Evolutionary conservation across 2,888 invertebrate genomes (phyloP).

Genomic region (Nemurella pictetii): DNA sequence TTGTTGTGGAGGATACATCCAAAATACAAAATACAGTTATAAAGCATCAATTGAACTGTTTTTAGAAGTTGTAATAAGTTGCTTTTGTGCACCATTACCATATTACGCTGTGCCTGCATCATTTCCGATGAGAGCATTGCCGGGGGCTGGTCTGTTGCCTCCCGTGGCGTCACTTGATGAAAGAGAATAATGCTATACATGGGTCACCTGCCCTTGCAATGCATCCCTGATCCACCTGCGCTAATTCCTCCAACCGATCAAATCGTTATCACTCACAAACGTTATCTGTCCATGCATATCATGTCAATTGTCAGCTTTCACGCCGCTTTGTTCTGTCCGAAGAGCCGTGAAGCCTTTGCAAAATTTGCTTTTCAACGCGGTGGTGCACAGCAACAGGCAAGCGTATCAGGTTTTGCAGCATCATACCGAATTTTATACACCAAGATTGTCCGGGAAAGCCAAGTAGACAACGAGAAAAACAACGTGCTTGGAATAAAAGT

Average conservation of each 20-base stretch:
- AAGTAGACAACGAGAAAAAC: not conserved
- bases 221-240: not conserved
- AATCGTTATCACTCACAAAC: not conserved
- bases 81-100: not conserved
- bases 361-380: not conserved
- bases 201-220: not conserved
- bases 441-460: not conserved
- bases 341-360: not conserved
- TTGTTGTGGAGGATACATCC: not conserved
- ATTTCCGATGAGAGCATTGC: conserved; percentile 30
- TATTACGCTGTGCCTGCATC: not conserved
- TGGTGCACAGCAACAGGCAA: not conserved
- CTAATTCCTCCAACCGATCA: not conserved
- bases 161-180: too few species aligned
- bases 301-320: not conserved
- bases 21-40: not conserved
- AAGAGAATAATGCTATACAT: not conserved
- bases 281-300: not conserved
- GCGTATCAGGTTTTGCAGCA: not conserved
- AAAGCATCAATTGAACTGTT: not conserved
- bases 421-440: not conserved
- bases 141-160: too few species aligned
- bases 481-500: not conserved
- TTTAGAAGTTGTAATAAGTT: not conserved
- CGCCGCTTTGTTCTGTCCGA: not conserved